phyloP scores from a whole-genome alignment of 2,888 invertebrate species.

The Trichacis sp. region DNA sequence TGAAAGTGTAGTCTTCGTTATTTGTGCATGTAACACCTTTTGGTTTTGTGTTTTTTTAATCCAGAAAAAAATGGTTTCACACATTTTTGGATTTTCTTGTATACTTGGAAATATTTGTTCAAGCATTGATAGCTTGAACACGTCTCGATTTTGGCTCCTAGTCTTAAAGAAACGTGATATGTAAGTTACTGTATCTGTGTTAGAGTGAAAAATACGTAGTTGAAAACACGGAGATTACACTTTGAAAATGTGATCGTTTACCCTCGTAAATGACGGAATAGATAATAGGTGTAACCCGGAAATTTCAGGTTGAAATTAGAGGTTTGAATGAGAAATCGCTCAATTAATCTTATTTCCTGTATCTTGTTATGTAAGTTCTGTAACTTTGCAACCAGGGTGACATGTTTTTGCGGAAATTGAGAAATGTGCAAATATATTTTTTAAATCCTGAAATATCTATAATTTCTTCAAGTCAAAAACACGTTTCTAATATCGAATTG shows the following conservation, averaged over 20 bases:
- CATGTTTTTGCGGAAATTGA: too few species aligned
- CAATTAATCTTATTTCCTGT: not conserved
- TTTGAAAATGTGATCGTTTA: constrained; percentile 50
- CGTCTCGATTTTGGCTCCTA: constrained; percentile 61
- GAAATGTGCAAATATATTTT: too few species aligned
- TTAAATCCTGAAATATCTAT: too few species aligned
- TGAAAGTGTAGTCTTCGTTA: constrained; percentile 2
- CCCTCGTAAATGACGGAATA: constrained; percentile 34
- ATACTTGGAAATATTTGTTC: too few species aligned
- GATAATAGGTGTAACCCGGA: constrained; percentile 11
- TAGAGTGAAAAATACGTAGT: not conserved
- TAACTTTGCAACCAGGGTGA: not conserved
- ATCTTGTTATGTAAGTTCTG: not conserved
- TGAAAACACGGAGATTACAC: constrained; percentile 52
- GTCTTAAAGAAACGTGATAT: constrained; percentile 50
- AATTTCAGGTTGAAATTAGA: constrained; percentile 43
- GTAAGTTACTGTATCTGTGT: constrained; percentile 11
- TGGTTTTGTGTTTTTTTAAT: too few species aligned
- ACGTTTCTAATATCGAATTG: too few species aligned
- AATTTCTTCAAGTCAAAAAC: too few species aligned
- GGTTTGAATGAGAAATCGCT: not conserved
- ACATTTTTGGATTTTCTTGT: too few species aligned
- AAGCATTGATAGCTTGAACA: too few species aligned
- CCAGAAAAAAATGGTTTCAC: too few species aligned
- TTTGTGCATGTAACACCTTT: too few species aligned